Percentiles rank a stretch among this genome's conserved stretches.
phyloP scores from a whole-genome alignment of 2,797 vertebrate genomes.

The Premnoplex brunnescens region DNA sequence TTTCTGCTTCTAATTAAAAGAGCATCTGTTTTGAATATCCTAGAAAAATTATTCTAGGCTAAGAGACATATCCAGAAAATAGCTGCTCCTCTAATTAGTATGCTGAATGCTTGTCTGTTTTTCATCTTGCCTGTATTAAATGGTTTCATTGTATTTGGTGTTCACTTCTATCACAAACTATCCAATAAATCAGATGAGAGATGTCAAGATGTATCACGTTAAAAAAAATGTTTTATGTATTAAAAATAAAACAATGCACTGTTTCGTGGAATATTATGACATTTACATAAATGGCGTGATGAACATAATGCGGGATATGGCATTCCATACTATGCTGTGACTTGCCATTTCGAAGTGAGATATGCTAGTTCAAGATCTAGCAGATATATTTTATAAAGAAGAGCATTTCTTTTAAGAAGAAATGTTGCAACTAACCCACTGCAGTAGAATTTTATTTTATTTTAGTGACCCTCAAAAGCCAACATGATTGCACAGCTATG shows the following conservation, averaged over 20 bases:
- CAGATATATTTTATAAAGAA: background rate
- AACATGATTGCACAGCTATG: background rate
- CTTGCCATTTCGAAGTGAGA: background rate
- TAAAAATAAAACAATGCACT: background rate
- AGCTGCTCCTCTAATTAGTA: conserved; percentile 30
- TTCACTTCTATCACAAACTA: background rate
- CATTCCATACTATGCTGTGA: background rate
- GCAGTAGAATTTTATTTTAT: background rate
- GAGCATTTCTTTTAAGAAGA: background rate
- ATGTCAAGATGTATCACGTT: background rate
- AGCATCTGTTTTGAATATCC: conserved; percentile 55
- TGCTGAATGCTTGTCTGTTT: background rate
- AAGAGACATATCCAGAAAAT: conserved; percentile 12
- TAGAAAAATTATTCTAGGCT: conserved; percentile 11
- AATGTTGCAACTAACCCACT: background rate
- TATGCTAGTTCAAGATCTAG: background rate
- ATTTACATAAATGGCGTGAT: background rate
- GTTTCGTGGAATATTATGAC: background rate
- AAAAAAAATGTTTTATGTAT: background rate
- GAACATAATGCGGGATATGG: background rate
- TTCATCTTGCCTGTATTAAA: background rate
- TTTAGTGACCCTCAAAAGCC: background rate
- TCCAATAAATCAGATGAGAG: background rate
- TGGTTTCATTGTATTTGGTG: background rate
- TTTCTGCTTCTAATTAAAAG: conserved; percentile 64